phyloP scores from a whole-genome alignment of 1,140 invertebrate species.

The Dreissena rostriformis region DNA sequence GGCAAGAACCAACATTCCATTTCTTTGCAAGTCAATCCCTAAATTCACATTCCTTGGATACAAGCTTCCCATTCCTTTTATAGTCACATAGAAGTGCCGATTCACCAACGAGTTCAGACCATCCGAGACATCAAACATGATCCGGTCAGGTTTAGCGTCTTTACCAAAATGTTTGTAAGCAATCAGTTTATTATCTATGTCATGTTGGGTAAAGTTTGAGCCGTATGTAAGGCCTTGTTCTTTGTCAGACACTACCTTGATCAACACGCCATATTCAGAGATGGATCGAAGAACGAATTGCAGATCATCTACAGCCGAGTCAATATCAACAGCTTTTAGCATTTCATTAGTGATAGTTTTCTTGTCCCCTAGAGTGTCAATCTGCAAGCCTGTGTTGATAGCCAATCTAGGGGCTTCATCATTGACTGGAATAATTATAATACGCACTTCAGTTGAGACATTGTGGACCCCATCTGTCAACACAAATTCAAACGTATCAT shows the following conservation, averaged over 20 bases:
- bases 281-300: constrained; percentile 76
- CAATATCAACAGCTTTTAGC: constrained; percentile 80
- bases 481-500: constrained; percentile 78
- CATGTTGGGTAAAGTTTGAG: constrained; percentile 80
- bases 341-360: constrained; percentile 76
- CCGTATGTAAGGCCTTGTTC: constrained; percentile 75
- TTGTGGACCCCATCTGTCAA: constrained; percentile 80
- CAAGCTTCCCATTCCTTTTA: constrained; percentile 78
- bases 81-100: constrained; percentile 79
- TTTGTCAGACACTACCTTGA: constrained; percentile 58
- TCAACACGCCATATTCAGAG: constrained; percentile 78
- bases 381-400: constrained; percentile 80
- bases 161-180: constrained; percentile 79
- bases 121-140: constrained; percentile 82
- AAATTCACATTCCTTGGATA: constrained; percentile 79
- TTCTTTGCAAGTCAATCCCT: constrained; percentile 80
- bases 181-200: constrained; percentile 78
- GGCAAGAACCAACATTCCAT: constrained; percentile 77
- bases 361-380: constrained; percentile 78
- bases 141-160: constrained; percentile 78
- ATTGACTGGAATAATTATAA: constrained; percentile 80
- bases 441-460: constrained; percentile 75
- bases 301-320: constrained; percentile 77
- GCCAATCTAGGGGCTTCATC: constrained; percentile 81
- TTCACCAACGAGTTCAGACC: constrained; percentile 80